Percentiles rank a stretch among this genome's conserved stretches.
These are phyloP conservation scores for Oncorhynchus masou DNA, from an alignment of 2,113 vertebrate genomes.

Conservation along the genomic window DNA sequence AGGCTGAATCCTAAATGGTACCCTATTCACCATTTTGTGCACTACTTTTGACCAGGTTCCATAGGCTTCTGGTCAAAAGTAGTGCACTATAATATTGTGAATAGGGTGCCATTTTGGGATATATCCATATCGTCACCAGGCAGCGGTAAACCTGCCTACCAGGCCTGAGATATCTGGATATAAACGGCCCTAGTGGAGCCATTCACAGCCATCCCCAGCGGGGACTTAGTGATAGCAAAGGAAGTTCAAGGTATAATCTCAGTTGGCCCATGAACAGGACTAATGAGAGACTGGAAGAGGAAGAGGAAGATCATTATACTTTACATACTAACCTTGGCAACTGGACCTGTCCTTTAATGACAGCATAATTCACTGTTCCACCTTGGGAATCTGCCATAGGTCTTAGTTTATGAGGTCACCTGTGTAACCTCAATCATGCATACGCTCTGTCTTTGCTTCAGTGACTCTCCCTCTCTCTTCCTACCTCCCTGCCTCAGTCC, in stretches of 20 bases:
- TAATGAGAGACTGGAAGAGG: slow-evolving; percentile 75
- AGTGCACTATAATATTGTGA: too few species aligned
- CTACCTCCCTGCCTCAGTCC: background rate
- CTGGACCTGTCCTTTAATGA: slow-evolving; percentile 79
- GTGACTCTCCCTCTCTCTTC: slow-evolving; percentile 44
- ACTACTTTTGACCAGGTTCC: too few species aligned
- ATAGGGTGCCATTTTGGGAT: slow-evolving; percentile 7
- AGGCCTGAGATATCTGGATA: slow-evolving; percentile 56
- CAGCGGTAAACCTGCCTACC: slow-evolving; percentile 34
- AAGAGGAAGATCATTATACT: slow-evolving; percentile 74
- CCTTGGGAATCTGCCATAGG: slow-evolving; percentile 79
- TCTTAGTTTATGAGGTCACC: slow-evolving; percentile 82
- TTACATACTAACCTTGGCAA: slow-evolving; percentile 84
- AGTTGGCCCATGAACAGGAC: slow-evolving; percentile 68
- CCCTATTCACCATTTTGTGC: too few species aligned
- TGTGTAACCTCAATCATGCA: slow-evolving; percentile 79
- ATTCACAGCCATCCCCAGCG: slow-evolving; percentile 49
- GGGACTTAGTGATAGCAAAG: slow-evolving; percentile 64
- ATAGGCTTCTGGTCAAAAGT: too few species aligned
- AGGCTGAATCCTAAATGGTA: background rate
- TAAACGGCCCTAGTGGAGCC: slow-evolving; percentile 63
- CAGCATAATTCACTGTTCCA: slow-evolving; percentile 80
- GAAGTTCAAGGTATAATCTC: slow-evolving; percentile 77
- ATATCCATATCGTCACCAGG: slow-evolving; percentile 27
- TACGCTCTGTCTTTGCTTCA: slow-evolving; percentile 74